These are phyloP conservation scores for Zaprionus nigranus DNA, from an alignment of 1,140 invertebrate species.

Conservation along the genomic window DNA sequence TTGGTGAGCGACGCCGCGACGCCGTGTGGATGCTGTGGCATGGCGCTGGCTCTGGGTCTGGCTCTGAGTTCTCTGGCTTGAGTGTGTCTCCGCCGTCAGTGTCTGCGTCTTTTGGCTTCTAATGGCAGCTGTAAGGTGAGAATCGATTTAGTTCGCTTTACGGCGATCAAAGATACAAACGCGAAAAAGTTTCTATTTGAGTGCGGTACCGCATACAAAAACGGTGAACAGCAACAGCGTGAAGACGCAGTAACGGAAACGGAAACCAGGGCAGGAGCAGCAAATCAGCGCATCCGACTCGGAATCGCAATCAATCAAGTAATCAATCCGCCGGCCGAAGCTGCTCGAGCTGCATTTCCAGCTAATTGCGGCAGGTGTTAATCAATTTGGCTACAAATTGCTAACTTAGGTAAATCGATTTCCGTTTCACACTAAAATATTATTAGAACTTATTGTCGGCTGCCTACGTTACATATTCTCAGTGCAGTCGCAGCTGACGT, in stretches of 20 bases:
- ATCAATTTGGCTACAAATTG: constrained; percentile 48
- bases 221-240: constrained; percentile 28
- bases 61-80: constrained; percentile 27
- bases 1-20: constrained; percentile 51
- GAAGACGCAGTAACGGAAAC: constrained; percentile 9
- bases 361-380: constrained; percentile 63
- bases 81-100: constrained; percentile 37
- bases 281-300: neutral
- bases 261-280: constrained; percentile 1
- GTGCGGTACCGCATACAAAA: constrained; percentile 11
- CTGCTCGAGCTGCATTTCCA: constrained; percentile 15
- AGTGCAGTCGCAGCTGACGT: constrained; percentile 2
- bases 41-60: constrained; percentile 32
- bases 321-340: neutral
- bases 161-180: constrained; percentile 84
- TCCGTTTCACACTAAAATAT: constrained; percentile 58
- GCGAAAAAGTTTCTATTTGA: constrained; percentile 81
- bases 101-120: constrained; percentile 79
- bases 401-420: constrained; percentile 66
- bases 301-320: neutral
- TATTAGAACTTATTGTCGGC: constrained; percentile 53
- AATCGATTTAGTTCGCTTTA: constrained; percentile 84
- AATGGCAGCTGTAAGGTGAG: constrained; percentile 81
- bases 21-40: constrained; percentile 59
- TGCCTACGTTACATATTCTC: constrained; percentile 53